phyloP scores from a whole-genome alignment of 1,140 invertebrate genomes.

The Microplitis demolitor region DNA sequence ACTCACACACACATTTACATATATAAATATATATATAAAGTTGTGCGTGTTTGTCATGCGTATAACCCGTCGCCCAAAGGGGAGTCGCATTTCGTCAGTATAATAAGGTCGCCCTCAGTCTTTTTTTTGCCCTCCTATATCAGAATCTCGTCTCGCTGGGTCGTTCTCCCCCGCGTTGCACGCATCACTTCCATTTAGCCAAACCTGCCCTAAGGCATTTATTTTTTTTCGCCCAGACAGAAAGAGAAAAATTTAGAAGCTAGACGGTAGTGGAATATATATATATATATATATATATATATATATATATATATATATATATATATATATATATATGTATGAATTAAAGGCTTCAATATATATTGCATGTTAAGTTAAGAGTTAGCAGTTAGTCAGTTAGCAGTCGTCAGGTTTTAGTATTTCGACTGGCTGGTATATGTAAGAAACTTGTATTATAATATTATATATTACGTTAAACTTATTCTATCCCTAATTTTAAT shows the following conservation, averaged over 20 bases:
- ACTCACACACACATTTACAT: too few relatives aligned
- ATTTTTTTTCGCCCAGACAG: background rate
- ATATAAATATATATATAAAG: too few relatives aligned
- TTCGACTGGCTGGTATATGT: background rate
- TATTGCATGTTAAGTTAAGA: background rate
- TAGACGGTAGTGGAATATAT: too few relatives aligned
- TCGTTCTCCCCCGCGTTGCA: background rate
- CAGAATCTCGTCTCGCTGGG: background rate
- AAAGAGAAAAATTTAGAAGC: background rate
- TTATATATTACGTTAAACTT: background rate
- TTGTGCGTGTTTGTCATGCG: conserved; percentile 10
- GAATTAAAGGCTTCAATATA: background rate
- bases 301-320: background rate
- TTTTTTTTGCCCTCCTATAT: background rate
- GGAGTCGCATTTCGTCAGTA: conserved; percentile 18
- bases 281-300: too few relatives aligned
- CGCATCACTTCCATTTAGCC: conserved; percentile 10
- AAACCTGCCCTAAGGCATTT: conserved; percentile 4
- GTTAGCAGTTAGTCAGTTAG: background rate
- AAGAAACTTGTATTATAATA: background rate
- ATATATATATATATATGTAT: background rate
- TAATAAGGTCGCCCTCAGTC: conserved; percentile 10
- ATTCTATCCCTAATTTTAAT: conserved; percentile 45
- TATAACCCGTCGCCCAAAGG: conserved; percentile 16
- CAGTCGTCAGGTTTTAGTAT: background rate